Evolutionary conservation across 2,888 invertebrate species (phyloP).

Genomic region (Dynastes tityus): DNA sequence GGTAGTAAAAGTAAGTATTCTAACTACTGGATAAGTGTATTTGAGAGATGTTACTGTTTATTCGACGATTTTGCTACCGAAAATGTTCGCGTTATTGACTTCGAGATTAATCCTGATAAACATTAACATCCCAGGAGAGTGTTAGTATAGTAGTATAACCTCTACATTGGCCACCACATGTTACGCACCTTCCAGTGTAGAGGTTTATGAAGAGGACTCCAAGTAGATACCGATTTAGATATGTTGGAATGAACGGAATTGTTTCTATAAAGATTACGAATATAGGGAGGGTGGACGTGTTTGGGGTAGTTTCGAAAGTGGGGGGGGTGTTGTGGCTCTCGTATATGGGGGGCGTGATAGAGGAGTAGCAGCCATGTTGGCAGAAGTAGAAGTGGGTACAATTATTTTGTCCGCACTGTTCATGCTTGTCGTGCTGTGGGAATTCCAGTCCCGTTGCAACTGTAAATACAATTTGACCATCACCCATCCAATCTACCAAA

Average conservation of each 20-base stretch:
- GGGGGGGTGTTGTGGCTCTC: slow-evolving; percentile 64
- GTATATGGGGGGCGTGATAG: slow-evolving; percentile 65
- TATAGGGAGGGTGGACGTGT: slow-evolving; percentile 71
- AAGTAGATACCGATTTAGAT: slow-evolving; percentile 77
- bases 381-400: slow-evolving; percentile 69
- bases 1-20: slow-evolving; percentile 3
- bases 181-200: slow-evolving; percentile 77
- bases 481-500: slow-evolving; percentile 47
- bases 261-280: slow-evolving; percentile 70
- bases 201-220: slow-evolving; percentile 78
- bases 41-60: slow-evolving; percentile 16
- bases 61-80: background rate
- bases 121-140: slow-evolving; percentile 29
- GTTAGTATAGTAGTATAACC: slow-evolving; percentile 37
- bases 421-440: slow-evolving; percentile 71
- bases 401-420: slow-evolving; percentile 69
- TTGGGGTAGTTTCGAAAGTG: slow-evolving; percentile 64
- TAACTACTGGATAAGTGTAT: slow-evolving; percentile 15
- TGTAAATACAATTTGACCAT: slow-evolving; percentile 63
- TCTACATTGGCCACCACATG: slow-evolving; percentile 48
- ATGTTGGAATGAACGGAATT: slow-evolving; percentile 71
- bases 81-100: background rate
- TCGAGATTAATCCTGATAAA: background rate
- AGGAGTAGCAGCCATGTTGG: slow-evolving; percentile 69
- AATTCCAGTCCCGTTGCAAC: slow-evolving; percentile 72